phyloP scores from a whole-genome alignment of 1,140 invertebrate species.

The Pseudomyrmex dendroicus region DNA sequence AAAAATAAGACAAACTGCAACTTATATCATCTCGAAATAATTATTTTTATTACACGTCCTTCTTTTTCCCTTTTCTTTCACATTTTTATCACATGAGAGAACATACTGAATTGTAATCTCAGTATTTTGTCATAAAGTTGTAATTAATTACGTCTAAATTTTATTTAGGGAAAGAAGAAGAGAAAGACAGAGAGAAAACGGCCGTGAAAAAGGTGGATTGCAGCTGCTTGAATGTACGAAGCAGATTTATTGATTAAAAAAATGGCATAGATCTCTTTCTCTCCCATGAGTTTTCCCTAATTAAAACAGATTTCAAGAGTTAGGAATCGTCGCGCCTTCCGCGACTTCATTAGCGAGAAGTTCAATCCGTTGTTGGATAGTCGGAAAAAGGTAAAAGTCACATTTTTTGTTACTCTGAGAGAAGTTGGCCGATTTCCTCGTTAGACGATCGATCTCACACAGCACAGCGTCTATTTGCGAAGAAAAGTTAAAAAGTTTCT shows the following conservation, averaged over 20 bases:
- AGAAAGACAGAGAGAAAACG: too few species aligned
- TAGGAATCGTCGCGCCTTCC: not conserved
- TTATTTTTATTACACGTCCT: not conserved
- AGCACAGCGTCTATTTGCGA: not conserved
- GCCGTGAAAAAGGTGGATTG: too few species aligned
- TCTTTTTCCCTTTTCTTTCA: not conserved
- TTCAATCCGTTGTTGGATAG: not conserved
- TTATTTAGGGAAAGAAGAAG: too few species aligned
- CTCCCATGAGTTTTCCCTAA: too few species aligned
- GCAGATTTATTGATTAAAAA: too few species aligned
- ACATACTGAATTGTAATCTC: not conserved
- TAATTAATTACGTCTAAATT: too few species aligned
- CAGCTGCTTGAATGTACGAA: too few species aligned
- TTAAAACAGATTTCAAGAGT: too few species aligned
- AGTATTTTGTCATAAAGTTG: not conserved
- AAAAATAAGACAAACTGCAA: slow-evolving; percentile 3
- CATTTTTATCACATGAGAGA: too few species aligned
- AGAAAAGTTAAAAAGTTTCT: not conserved
- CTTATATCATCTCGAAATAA: not conserved
- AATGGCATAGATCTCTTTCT: too few species aligned
- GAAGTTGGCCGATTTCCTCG: slow-evolving; percentile 6
- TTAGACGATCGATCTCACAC: slow-evolving; percentile 9
- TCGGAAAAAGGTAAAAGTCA: not conserved
- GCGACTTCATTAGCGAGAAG: not conserved
- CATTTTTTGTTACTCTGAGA: not conserved